Evolutionary conservation across 2,888 invertebrate genomes (phyloP).

Genomic region (Tipula unca): DNA sequence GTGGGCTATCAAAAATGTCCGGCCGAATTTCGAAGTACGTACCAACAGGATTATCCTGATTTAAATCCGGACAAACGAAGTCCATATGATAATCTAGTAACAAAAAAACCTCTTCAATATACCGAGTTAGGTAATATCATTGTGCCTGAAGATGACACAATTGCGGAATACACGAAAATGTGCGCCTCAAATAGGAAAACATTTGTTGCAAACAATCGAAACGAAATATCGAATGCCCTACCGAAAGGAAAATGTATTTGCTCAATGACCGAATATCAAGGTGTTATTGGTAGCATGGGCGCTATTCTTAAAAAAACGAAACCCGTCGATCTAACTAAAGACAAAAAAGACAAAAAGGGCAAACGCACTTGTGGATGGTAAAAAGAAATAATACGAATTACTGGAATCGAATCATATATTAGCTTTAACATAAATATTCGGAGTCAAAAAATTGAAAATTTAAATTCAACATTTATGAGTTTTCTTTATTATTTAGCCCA

Average conservation of each 20-base stretch:
- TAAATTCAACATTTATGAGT: no score
- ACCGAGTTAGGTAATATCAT: not conserved
- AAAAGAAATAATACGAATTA: no score
- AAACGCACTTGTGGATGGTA: not conserved
- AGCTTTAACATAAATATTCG: no score
- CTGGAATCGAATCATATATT: no score
- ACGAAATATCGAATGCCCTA: not conserved
- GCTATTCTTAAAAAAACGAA: not conserved
- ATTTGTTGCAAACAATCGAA: not conserved
- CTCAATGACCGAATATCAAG: not conserved
- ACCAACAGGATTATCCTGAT: not conserved
- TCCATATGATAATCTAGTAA: not conserved
- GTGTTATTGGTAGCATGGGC: not conserved
- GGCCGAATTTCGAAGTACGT: not conserved
- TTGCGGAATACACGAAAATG: not conserved
- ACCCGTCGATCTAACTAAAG: not conserved
- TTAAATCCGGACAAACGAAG: not conserved
- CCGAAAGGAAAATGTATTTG: not conserved
- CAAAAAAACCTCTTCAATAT: not conserved
- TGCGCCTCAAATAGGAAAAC: not conserved
- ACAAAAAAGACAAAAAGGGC: not conserved
- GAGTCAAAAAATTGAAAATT: no score
- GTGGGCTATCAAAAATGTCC: not conserved
- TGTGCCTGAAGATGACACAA: not conserved
- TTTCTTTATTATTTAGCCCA: no score